Evolutionary conservation across 2,888 invertebrate species (phyloP).

Genomic region (Neoitamus cyanurus): DNA sequence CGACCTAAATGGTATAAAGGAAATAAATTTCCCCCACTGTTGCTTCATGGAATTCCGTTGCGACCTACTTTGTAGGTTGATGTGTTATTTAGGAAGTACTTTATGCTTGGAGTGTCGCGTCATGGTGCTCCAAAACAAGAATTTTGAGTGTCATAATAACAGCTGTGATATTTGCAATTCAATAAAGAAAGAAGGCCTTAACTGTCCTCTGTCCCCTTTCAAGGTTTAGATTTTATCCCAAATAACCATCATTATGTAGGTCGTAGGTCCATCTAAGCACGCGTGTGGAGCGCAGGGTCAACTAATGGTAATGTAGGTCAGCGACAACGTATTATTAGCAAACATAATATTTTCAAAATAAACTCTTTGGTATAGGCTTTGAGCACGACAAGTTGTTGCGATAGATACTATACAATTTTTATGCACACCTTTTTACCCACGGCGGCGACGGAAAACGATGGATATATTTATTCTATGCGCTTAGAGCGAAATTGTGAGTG

Average conservation of each 20-base stretch:
- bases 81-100: neutral
- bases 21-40: neutral
- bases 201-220: neutral
- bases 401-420: too few relatives aligned
- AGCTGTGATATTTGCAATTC: neutral
- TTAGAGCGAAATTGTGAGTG: too few relatives aligned
- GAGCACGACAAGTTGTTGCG: too few relatives aligned
- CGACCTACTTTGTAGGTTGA: neutral
- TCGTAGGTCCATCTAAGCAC: too few relatives aligned
- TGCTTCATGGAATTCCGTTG: neutral
- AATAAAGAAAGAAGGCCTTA: neutral
- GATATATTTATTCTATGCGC: too few relatives aligned
- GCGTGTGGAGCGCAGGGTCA: too few relatives aligned
- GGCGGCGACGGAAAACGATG: too few relatives aligned
- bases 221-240: neutral
- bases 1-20: neutral
- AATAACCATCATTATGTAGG: neutral
- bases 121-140: neutral
- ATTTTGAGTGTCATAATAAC: neutral
- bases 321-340: neutral
- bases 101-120: neutral
- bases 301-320: neutral
- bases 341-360: neutral
- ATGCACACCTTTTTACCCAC: too few relatives aligned
- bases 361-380: too few relatives aligned